These are phyloP conservation scores for Heptranchias perlo DNA, from an alignment of 2,113 vertebrate genomes.

Conservation along the genomic window DNA sequence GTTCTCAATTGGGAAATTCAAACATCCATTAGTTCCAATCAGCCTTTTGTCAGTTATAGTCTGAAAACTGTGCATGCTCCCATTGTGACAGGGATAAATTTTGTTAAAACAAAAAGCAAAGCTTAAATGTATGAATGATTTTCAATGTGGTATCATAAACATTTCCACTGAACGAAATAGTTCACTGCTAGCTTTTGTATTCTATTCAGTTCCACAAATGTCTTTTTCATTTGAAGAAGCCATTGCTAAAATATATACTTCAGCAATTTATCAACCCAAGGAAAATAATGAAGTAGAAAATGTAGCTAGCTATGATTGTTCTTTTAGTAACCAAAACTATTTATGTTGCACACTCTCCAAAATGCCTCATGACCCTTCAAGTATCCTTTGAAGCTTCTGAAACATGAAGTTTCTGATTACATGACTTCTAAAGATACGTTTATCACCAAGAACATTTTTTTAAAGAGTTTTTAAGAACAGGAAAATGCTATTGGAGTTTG, in stretches of 20 bases:
- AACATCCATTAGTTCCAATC: too few species aligned
- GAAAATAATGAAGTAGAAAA: neutral
- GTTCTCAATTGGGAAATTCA: neutral
- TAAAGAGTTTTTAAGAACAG: neutral
- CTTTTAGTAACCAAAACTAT: neutral
- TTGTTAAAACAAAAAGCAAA: neutral
- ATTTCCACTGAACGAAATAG: neutral
- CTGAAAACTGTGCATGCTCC: neutral
- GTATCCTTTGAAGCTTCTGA: neutral
- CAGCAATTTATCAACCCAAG: neutral
- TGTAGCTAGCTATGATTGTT: neutral
- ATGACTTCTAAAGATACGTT: neutral
- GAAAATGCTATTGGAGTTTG: neutral
- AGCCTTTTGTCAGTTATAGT: neutral
- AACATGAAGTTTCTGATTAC: neutral
- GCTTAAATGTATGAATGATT: neutral
- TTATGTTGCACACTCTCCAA: neutral
- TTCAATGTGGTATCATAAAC: neutral
- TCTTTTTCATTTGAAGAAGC: neutral
- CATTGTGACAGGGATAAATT: neutral
- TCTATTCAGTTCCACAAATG: neutral
- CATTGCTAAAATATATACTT: neutral
- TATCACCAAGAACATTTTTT: neutral
- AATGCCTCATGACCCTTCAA: neutral
- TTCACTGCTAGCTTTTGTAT: neutral